Conservation (phyloP, 2,797 vertebrate genomes). For the Cyclopterus lumpus region DNA sequence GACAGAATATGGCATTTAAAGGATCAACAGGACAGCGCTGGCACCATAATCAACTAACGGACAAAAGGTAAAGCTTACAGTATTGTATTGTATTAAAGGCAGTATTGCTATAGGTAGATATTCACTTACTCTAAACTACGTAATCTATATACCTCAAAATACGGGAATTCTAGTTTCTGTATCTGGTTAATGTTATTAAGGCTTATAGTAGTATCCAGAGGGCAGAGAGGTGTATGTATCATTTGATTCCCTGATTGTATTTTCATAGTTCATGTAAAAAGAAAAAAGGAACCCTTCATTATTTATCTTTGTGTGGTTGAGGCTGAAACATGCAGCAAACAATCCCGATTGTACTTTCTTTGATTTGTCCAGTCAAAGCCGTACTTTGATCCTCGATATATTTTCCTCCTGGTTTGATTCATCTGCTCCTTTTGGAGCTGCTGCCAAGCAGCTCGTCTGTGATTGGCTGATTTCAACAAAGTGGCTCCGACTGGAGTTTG, state of each 20-base stretch:
- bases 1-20: conserved; percentile 40
- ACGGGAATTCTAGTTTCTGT: conserved; percentile 50
- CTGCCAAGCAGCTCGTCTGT: conserved; percentile 44
- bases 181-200: conserved; percentile 49
- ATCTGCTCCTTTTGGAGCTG: conserved; percentile 31
- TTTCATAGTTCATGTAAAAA: conserved; percentile 50
- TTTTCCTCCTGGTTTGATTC: conserved; percentile 41
- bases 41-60: conserved; percentile 24
- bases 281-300: conserved; percentile 14
- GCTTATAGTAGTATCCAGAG: conserved; percentile 32
- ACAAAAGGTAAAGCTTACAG: conserved; percentile 27
- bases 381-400: conserved; percentile 18
- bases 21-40: conserved; percentile 15
- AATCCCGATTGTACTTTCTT: conserved; percentile 35
- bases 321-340: conserved; percentile 28
- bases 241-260: conserved; percentile 52
- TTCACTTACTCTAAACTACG: conserved; percentile 45
- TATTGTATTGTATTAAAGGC: conserved; percentile 48
- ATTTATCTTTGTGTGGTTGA: conserved; percentile 35
- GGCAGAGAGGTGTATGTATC: conserved; percentile 28
- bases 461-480: conserved; percentile 44
- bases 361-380: conserved; percentile 42
- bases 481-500: conserved; percentile 21
- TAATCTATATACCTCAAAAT: conserved; percentile 75
- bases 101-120: conserved; percentile 58